Evolutionary conservation across 2,888 invertebrate genomes (phyloP).

Genomic region (Litoditis marina): DNA sequence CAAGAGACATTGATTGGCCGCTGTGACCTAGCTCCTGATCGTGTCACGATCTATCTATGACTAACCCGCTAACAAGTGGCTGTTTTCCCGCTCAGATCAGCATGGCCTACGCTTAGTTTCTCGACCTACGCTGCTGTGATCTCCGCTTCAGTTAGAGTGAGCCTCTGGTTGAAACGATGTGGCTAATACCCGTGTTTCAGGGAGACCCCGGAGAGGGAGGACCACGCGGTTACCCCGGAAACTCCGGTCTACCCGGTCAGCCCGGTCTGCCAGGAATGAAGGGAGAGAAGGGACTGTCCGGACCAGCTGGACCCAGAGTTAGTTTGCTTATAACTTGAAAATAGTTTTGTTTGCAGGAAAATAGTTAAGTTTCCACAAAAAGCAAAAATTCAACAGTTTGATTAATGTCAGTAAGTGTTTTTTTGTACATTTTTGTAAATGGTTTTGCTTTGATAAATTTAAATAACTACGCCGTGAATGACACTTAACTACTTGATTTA

Average conservation of each 20-base stretch:
- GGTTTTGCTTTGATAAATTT: no score
- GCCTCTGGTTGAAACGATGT: no score
- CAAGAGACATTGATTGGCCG: constrained; percentile 27
- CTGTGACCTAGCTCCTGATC: neutral
- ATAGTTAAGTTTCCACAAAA: no score
- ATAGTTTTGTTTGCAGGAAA: no score
- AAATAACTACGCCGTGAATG: neutral
- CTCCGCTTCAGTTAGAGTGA: no score
- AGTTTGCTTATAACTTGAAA: no score
- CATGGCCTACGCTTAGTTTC: constrained; percentile 13
- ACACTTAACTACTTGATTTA: constrained; percentile 4
- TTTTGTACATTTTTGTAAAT: no score
- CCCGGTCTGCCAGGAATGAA: constrained; percentile 64
- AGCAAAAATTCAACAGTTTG: no score
- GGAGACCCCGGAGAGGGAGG: constrained; percentile 61
- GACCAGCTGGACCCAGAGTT: constrained; percentile 71
- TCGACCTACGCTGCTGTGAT: constrained; percentile 3
- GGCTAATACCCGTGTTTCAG: constrained; percentile 45
- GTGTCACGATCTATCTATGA: no score
- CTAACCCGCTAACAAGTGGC: neutral
- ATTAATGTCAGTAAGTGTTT: no score
- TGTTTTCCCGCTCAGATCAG: no score
- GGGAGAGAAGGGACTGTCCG: constrained; percentile 66
- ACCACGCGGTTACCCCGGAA: constrained; percentile 57
- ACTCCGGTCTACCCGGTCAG: constrained; percentile 65